These are phyloP conservation scores for Ashinkailepas kermadecensis DNA, from an alignment of 2,888 invertebrate genomes.

Conservation along the genomic window DNA sequence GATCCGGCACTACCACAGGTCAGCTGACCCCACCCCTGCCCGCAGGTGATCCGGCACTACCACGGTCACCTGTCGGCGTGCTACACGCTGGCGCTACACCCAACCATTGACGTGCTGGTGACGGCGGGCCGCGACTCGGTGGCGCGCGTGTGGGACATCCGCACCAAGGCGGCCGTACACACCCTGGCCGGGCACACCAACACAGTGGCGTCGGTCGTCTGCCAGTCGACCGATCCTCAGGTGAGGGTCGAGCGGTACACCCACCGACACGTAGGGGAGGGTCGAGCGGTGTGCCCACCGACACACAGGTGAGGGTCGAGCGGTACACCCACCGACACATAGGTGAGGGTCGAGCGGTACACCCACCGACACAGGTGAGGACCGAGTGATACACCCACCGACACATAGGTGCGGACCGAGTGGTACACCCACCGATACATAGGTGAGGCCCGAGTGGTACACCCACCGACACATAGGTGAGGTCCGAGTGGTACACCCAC, in stretches of 20 bases:
- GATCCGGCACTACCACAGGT: neutral
- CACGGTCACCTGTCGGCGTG: conserved; percentile 98
- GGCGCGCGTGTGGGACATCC: conserved; percentile 96
- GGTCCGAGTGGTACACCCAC: no score
- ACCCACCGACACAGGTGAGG: no score
- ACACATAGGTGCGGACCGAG: no score
- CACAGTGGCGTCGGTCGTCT: conserved; percentile 88
- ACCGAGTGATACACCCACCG: no score
- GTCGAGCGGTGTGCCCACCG: no score
- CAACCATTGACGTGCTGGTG: conserved; percentile 86
- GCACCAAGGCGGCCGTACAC: conserved; percentile 97
- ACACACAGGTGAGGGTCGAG: no score
- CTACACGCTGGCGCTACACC: conserved; percentile 87
- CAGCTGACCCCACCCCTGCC: conserved; percentile 25
- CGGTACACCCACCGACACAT: no score
- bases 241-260: conserved; percentile 40
- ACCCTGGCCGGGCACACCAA: conserved; percentile 93
- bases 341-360: no score
- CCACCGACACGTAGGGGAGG: no score
- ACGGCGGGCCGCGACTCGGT: conserved; percentile 93
- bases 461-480: no score
- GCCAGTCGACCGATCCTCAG: conserved; percentile 91
- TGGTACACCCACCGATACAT: no score
- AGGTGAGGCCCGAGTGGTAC: no score
- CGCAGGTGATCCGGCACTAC: conserved; percentile 87